These are phyloP conservation scores for Hydrolagus affinis DNA, from an alignment of 2,113 vertebrate species.

Conservation along the genomic window DNA sequence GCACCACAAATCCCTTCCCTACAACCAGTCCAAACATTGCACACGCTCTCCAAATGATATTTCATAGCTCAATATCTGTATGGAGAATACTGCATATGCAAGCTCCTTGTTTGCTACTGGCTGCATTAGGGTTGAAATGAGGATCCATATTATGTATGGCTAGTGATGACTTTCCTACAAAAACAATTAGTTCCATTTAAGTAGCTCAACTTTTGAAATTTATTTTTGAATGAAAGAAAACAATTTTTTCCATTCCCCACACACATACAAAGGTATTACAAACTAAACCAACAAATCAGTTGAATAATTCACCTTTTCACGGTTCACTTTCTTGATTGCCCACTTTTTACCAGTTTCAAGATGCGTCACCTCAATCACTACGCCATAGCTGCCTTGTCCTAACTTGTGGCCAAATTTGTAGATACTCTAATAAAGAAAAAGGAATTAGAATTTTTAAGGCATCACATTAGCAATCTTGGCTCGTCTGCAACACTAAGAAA, in stretches of 20 bases:
- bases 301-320: conserved; percentile 57
- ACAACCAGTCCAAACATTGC: neutral
- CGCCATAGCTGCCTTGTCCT: conserved; percentile 68
- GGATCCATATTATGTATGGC: neutral
- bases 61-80: neutral
- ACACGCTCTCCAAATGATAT: neutral
- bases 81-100: neutral
- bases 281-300: neutral
- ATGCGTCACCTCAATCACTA: conserved; percentile 66
- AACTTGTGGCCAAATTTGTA: conserved; percentile 67
- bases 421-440: conserved; percentile 49
- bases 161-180: neutral
- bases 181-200: neutral
- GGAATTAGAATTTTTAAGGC: neutral
- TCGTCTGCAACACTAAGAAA: neutral
- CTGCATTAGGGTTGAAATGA: neutral
- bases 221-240: conserved; percentile 5
- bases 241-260: neutral
- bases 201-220: neutral
- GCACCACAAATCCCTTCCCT: neutral
- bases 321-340: conserved; percentile 70
- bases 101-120: neutral
- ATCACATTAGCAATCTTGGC: too few species aligned
- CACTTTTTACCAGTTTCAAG: conserved; percentile 59
- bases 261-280: neutral